Evolutionary conservation across 2,113 vertebrate species (phyloP), one percentile per base, ranked within the genome.

Genomic region (Myotis yumanensis): DNA sequence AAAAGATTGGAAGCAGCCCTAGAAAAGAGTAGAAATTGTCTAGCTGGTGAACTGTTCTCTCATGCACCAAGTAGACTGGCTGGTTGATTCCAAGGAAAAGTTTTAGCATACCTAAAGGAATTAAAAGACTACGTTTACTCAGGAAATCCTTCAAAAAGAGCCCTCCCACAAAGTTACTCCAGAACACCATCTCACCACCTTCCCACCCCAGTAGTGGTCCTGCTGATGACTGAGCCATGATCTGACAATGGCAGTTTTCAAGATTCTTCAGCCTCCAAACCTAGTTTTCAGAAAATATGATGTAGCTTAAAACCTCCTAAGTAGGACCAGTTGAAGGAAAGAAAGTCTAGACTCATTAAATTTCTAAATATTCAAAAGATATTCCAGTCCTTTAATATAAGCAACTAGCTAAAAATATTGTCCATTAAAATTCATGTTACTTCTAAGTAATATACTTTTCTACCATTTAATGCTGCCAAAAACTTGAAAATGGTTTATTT

Each of bases 301-400:
- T 69, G 18, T 22, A 80, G 23, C 57, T 71, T 51, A 87, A 95
- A 93, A 79, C 20, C 28, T 84, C 76, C 12, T 83, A 84, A 84
- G 37, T 15, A 77, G 28, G 9, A 17, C 16, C 46, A 88, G 88
- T 5, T 79, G 46, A 69, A 91, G 6, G 12, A 86, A 93, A 66
- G 20, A 62, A 89, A 73, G 25, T 72, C 72, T 93, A 32, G 18
- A 89, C n/a, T 59, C 25, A 91, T 54, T n/a, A 92, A 90, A 66
- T 86, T 89, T 68, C 17, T 92, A 66, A 93, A 77, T 64, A 86
- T 82, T 76, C 73, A 82, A 86, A 91, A 82, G 12, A 35, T 30
- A 82, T 22, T 51, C n/a, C 17, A 86, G 5, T 79, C 20, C 8
- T 83, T 92, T 92, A 76, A 71, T 30, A 86, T 37, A 89, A 66